A percentile compares a stretch with the other conserved stretches of the same genome.
Evolutionary conservation across 37 sponge, comb jelly and placozoan species (phyloP).

Genomic region (Spongilla lacustris): DNA sequence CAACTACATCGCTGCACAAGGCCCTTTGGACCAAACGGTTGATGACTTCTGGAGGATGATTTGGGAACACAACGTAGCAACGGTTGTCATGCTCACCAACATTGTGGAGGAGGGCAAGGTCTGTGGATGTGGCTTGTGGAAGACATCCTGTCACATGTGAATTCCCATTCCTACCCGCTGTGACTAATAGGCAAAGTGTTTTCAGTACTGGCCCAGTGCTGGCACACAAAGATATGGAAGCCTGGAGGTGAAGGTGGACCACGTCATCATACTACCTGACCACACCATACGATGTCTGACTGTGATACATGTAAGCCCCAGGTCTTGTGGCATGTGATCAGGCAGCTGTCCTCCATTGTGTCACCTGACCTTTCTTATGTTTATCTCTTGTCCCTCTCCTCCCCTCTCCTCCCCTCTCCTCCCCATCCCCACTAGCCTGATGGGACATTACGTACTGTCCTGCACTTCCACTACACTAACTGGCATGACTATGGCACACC

Average conservation of each 20-base stretch:
- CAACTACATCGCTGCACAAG: not conserved
- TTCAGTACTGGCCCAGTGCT: not conserved
- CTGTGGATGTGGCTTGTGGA: not conserved
- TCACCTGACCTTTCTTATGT: not conserved
- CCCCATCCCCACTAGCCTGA: not conserved
- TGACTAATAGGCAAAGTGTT: not conserved
- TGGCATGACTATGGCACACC: constrained; percentile 84
- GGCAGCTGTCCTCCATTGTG: not conserved
- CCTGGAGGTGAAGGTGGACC: not conserved
- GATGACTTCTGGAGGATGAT: not conserved
- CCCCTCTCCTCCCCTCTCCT: not conserved
- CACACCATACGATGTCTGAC: not conserved
- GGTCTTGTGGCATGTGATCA: not conserved
- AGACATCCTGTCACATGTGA: not conserved
- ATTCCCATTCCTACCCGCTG: not conserved
- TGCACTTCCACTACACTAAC: constrained; percentile 85
- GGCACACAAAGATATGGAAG: not conserved
- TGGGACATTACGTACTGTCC: not conserved
- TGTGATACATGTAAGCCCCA: not conserved
- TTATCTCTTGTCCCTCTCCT: not conserved
- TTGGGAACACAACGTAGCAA: not conserved
- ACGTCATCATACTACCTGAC: not conserved
- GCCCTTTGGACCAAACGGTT: not conserved
- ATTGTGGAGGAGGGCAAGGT: not conserved
- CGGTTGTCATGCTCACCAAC: not conserved